These are phyloP conservation scores for Drosophila subobscura DNA, from an alignment of 1,140 invertebrate species.

Conservation along the genomic window DNA sequence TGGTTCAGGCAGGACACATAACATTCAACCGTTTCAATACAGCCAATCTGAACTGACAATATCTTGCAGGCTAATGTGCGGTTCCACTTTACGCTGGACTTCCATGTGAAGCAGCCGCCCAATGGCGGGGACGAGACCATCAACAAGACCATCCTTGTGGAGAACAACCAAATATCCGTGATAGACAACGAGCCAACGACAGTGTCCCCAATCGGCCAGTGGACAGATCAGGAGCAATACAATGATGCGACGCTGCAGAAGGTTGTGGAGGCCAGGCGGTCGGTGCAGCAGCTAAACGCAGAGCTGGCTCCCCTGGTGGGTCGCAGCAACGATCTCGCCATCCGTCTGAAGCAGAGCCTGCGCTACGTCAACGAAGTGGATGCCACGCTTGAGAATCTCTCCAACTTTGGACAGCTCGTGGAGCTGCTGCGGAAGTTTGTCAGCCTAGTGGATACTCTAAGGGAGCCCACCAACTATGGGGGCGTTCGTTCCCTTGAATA, in stretches of 20 bases:
- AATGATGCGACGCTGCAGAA: slow-evolving; percentile 26
- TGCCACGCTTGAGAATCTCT: slow-evolving; percentile 29
- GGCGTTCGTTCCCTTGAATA: slow-evolving; percentile 59
- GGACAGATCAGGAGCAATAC: slow-evolving; percentile 40
- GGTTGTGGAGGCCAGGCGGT: slow-evolving; percentile 26
- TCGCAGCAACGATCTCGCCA: slow-evolving; percentile 61
- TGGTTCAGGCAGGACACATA: slow-evolving; percentile 33
- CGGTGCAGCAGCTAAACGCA: slow-evolving; percentile 49
- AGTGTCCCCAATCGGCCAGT: neutral
- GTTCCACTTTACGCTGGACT: slow-evolving; percentile 63
- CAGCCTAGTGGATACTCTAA: slow-evolving; percentile 43
- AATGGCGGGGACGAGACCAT: slow-evolving; percentile 32
- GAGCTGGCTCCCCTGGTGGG: slow-evolving; percentile 62
- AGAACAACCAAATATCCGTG: slow-evolving; percentile 46
- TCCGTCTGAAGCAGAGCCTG: slow-evolving; percentile 54
- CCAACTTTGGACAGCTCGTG: slow-evolving; percentile 42
- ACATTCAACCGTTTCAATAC: too few relatives aligned
- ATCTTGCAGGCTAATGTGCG: slow-evolving; percentile 45
- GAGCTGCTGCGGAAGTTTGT: slow-evolving; percentile 57
- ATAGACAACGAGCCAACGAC: slow-evolving; percentile 37
- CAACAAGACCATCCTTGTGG: slow-evolving; percentile 53
- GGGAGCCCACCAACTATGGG: slow-evolving; percentile 29
- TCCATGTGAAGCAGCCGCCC: slow-evolving; percentile 46
- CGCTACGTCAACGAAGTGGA: slow-evolving; percentile 68
- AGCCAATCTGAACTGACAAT: neutral